Evolutionary conservation across 2,888 invertebrate species (phyloP), one percentile per base, ranked within the genome.

Genomic region (Metallyticus violacea): DNA sequence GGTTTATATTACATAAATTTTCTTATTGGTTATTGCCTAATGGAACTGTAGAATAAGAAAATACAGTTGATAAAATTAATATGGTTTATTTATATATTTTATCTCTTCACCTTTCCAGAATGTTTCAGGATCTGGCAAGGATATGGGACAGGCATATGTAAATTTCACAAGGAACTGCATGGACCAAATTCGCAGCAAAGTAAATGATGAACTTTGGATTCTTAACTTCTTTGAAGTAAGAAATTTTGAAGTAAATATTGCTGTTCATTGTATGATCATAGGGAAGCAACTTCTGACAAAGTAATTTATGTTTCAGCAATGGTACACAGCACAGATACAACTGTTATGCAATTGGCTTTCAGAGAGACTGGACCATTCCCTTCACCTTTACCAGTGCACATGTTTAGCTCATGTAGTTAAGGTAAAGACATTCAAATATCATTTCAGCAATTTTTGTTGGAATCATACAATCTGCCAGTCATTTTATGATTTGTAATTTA

Each of bases 131-230:
- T 97, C 98, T 83, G 98, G 98, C 2, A 98, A 98, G 92, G 99
- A 99, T 92, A 95, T 99, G 92, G 99, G 99, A 3, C 98, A 99
- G 91, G 97, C 98, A 77, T 99, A 99, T 93, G 98, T 99, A 85
- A 98, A 98, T 93, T 99, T 99, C 92, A 97, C 99, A 92, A 95
- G 99, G 88, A 98, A 98, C 90, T 98, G 98, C 90, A 97, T 99
- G 95, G 99, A 99, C 93, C 98, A 99, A 93, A 97, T 99, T 89
- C 95, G 99, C 90, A 98, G 99, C 90, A 99, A 99, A 94, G 97
- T 99, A 87, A 95, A 95, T 88, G 97, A 97, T 91, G 97, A 97
- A 91, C 92, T 97, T 87, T 97, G 96, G 96, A 96, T 96, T 89
- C 93, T 97, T 87, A 95, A 94, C 90, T 94, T 97, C 90, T 96